A percentile compares a stretch with the other conserved stretches of the same genome.
phyloP scores from a whole-genome alignment of 2,888 invertebrate species.

The Pecten maximus region DNA sequence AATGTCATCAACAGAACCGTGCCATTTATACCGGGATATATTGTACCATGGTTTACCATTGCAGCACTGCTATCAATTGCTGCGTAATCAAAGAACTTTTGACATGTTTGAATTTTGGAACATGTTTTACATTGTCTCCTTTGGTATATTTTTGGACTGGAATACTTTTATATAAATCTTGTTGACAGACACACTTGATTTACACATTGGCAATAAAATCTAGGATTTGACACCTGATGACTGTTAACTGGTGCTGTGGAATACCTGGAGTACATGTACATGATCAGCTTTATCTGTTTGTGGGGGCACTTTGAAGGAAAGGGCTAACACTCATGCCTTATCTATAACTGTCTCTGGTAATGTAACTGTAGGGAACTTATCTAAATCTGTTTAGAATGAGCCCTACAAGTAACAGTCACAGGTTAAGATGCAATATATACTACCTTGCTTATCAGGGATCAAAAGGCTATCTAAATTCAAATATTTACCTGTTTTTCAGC shows the following conservation, averaged over 20 bases:
- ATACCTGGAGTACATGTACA: not conserved
- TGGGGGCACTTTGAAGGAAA: not conserved
- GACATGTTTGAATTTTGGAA: too few species aligned
- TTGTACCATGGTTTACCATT: too few species aligned
- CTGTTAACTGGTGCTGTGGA: not conserved
- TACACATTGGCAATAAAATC: not conserved
- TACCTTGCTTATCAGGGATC: not conserved
- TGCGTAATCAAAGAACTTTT: too few species aligned
- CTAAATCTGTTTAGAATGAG: constrained; percentile 29
- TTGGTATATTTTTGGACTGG: too few species aligned
- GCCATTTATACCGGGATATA: too few species aligned
- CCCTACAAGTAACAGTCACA: not conserved
- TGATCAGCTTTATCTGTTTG: not conserved
- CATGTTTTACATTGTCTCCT: too few species aligned
- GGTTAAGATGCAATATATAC: constrained; percentile 33
- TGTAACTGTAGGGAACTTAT: not conserved
- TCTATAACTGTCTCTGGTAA: not conserved
- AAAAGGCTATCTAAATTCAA: constrained; percentile 31
- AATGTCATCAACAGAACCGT: too few species aligned
- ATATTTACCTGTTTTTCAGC: constrained; percentile 22
- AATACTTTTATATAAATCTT: too few species aligned
- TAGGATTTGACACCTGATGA: not conserved
- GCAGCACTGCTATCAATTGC: too few species aligned
- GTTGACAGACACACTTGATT: too few species aligned
- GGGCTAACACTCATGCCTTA: not conserved